Percentiles rank a stretch among this genome's conserved stretches.
Evolutionary conservation across 2,888 invertebrate genomes (phyloP).

Genomic region (Lymantria dispar): DNA sequence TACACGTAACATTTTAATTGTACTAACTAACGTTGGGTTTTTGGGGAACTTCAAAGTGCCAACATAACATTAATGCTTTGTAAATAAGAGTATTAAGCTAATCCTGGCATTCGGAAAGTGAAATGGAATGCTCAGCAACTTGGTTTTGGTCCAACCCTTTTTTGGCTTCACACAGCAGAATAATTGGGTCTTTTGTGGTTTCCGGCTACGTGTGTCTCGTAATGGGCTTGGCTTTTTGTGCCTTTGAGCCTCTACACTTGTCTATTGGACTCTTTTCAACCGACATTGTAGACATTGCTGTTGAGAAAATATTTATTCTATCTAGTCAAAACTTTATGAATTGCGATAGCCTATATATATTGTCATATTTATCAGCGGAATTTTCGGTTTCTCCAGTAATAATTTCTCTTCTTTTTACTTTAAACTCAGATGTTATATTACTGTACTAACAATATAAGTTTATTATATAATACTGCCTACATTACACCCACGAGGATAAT

Average conservation of each 20-base stretch:
- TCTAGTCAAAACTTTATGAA: no score
- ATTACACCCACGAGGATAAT: conserved; percentile 7
- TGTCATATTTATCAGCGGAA: no score
- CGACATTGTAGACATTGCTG: conserved; percentile 39
- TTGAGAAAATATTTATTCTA: conserved; percentile 38
- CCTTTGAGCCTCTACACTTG: conserved; percentile 54
- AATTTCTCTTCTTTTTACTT: no score
- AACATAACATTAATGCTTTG: neutral
- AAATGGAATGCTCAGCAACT: conserved; percentile 54
- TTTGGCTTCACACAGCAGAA: conserved; percentile 65
- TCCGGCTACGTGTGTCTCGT: conserved; percentile 60
- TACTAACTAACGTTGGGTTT: neutral
- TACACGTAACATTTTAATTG: neutral
- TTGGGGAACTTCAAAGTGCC: neutral
- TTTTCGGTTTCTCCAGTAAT: no score
- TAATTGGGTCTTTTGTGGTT: conserved; percentile 76
- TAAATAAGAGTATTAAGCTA: conserved; percentile 21
- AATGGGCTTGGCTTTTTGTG: conserved; percentile 64
- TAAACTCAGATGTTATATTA: no score
- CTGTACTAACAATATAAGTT: conserved; percentile 7
- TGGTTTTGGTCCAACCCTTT: conserved; percentile 64
- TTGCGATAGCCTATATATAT: no score
- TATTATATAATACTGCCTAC: no score
- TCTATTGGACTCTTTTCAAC: conserved; percentile 50
- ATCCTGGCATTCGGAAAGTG: conserved; percentile 43